These are phyloP conservation scores for Dendropsophus ebraccatus DNA, from an alignment of 2,113 vertebrate genomes.

Conservation along the genomic window DNA sequence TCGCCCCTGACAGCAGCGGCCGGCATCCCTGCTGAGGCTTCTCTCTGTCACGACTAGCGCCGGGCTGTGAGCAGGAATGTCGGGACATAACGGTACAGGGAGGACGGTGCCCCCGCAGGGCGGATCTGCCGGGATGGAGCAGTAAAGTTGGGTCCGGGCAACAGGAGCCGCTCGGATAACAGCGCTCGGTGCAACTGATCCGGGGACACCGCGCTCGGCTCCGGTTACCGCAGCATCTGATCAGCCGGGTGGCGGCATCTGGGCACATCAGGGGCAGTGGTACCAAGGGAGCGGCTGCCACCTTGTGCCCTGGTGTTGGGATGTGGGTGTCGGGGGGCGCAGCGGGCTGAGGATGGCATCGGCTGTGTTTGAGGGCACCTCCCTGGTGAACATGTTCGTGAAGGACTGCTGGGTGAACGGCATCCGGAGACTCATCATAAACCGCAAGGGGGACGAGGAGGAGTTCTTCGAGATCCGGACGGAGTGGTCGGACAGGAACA, in stretches of 20 bases:
- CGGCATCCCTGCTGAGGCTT: not conserved
- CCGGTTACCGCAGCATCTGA: conserved; percentile 30
- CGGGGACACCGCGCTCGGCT: not conserved
- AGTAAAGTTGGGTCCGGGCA: not conserved
- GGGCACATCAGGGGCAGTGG: conserved; percentile 9
- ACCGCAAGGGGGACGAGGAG: conserved; percentile 88
- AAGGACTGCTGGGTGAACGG: conserved; percentile 98
- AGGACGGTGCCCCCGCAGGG: not conserved
- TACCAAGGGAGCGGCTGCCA: not conserved
- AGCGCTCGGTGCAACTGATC: not conserved
- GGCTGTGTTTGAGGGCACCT: conserved; percentile 95
- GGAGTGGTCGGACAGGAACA: conserved; percentile 96
- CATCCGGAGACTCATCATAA: conserved; percentile 88
- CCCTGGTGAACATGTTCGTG: conserved; percentile 96
- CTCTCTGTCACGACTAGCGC: too few species aligned
- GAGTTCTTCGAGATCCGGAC: conserved; percentile 95
- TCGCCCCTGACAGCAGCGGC: conserved; percentile 28
- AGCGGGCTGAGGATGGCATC: conserved; percentile 84
- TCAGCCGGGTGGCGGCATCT: not conserved
- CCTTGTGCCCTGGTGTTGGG: conserved; percentile 58
- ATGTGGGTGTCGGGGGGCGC: conserved; percentile 63
- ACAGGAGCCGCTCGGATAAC: not conserved
- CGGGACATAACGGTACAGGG: not conserved
- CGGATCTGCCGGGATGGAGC: not conserved
- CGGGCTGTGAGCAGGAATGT: not conserved